Conservation (phyloP, 92 coral and sea anemone species). For the Phenganax subtilis region DNA sequence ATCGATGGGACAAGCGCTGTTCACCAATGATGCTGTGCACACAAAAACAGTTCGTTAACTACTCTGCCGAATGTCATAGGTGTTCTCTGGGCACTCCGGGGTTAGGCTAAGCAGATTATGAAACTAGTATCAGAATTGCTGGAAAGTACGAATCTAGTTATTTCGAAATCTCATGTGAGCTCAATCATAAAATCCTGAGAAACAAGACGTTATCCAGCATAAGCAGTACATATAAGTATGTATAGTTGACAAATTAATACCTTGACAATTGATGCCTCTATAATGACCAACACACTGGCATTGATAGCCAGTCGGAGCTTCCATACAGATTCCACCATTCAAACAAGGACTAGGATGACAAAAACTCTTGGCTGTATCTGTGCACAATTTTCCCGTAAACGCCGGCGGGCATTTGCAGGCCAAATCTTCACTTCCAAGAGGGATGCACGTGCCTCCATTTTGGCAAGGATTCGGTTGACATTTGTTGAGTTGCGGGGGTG, state of each 20-base stretch:
- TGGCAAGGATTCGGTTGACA: conserved; percentile 73
- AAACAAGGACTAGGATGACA: conserved; percentile 93
- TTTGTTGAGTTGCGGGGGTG: conserved; percentile 49
- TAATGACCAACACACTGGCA: conserved; percentile 84
- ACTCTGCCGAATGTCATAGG: no score
- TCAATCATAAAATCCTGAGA: neutral
- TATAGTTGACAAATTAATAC: conserved; percentile 24
- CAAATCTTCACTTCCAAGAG: conserved; percentile 26
- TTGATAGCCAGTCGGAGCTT: conserved; percentile 56
- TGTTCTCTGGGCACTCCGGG: no score
- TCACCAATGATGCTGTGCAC: no score
- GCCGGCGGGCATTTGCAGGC: conserved; percentile 14
- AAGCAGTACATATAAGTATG: no score
- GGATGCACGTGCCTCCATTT: conserved; percentile 70
- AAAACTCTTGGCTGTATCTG: conserved; percentile 53
- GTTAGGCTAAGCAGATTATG: no score
- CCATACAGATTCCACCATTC: conserved; percentile 84
- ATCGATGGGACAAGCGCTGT: no score
- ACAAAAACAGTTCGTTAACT: no score
- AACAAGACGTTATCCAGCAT: no score
- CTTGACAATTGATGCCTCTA: conserved; percentile 84
- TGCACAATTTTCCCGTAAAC: conserved; percentile 31
- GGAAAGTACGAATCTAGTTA: no score
- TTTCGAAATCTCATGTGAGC: no score
- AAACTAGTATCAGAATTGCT: no score